Conservation (phyloP, 2,888 invertebrate genomes). For the Andrena camellia region DNA sequence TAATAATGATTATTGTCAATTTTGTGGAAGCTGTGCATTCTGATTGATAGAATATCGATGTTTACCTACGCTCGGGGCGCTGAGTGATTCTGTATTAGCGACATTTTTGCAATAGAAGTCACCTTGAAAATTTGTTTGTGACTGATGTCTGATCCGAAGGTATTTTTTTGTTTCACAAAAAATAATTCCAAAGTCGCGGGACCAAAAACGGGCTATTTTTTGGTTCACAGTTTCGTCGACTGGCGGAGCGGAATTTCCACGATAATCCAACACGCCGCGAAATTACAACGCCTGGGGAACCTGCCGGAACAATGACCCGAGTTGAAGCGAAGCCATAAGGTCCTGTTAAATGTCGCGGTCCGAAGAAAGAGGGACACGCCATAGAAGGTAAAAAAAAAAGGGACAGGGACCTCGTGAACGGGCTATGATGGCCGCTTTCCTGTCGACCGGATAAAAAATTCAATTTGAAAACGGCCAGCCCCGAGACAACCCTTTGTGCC, state of each 20-base stretch:
- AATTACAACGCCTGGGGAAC: not conserved
- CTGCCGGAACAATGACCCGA: not conserved
- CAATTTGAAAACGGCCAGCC: constrained; percentile 73
- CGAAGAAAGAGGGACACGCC: not conserved
- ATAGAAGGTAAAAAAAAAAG: constrained; percentile 26
- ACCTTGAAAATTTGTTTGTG: too few species aligned
- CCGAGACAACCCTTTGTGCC: constrained; percentile 80
- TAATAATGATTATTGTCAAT: too few species aligned
- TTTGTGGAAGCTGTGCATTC: too few species aligned
- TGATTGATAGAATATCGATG: too few species aligned
- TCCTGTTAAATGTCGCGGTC: constrained; percentile 46
- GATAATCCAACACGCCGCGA: not conserved
- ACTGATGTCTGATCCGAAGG: too few species aligned
- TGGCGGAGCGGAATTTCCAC: not conserved
- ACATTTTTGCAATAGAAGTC: too few species aligned
- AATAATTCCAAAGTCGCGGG: not conserved
- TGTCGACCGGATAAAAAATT: constrained; percentile 82
- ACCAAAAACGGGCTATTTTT: too few species aligned
- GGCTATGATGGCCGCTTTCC: constrained; percentile 83
- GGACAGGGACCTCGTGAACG: constrained; percentile 61
- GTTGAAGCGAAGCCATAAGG: constrained; percentile 37
- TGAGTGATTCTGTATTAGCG: too few species aligned
- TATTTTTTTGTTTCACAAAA: not conserved
- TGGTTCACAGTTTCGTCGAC: too few species aligned
- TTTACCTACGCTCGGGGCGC: too few species aligned